Base-by-base conservation (phyloP, 2,113 vertebrate species). In the Halcyon senegalensis region DNA sequence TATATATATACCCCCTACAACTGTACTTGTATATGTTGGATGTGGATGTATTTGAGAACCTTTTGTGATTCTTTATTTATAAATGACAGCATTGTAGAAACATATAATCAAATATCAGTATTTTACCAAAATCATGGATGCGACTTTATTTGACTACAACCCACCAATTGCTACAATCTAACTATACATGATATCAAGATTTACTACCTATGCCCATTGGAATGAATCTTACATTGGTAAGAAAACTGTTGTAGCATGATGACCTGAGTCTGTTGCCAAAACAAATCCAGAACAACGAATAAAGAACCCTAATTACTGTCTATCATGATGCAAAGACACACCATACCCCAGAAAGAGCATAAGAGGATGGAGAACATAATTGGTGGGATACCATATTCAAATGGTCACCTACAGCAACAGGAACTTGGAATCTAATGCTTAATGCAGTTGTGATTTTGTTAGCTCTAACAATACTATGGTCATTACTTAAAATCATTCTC, bases 281-380 rank as follows among this genome's bases (percentile, higher is more conserved):
- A 37, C 2, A 1, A 93, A 25, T 41, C 25, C 6, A 7, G 17
- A 39, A 17, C 8, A 68, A 14, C 1, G 44, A 44, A 21, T 5
- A 50, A 69, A n/a, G 10, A 63, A 27, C 11, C 9, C 1, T 3
- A 2, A 69, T 17, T 55, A 7, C 2, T 1, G 2, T 27, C n/a
- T 50, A 43, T 33, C 9, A 5, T 43, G 25, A 24, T 48, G 13
- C 18, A 75, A 39, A 88, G 18, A 15, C 15, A 39, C 5, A 19
- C 3, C 19, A 19, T 21, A 11, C 17, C 24, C 13, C 63, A 33
- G 14, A 73, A 58, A 66, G 46, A 35, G 1, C n/a, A 58, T 56
- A 73, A 59, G 67, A 72, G 39, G 31, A 77, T 4, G 18, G 48
- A 92, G 17, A 67, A 46, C 5, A 25, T 41, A 14, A 35, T 12